A percentile compares a stretch with the other conserved stretches of the same genome.
Evolutionary conservation across 2,888 invertebrate species (phyloP).

Genomic region (Luperina nickerlii): DNA sequence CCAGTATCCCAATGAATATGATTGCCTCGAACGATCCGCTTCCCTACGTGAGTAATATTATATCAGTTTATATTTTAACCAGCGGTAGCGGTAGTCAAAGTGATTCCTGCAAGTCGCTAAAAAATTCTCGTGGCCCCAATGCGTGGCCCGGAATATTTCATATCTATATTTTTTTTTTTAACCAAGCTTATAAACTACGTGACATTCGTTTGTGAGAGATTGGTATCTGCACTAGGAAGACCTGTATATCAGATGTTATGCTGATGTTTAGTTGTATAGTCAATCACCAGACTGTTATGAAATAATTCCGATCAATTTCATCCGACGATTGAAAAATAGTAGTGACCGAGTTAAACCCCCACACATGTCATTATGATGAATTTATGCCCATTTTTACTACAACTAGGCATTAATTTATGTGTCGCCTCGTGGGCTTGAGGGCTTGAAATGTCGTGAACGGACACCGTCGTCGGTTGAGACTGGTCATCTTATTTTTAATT

Average conservation of each 20-base stretch:
- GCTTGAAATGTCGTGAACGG: too few species aligned
- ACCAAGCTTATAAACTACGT: not conserved
- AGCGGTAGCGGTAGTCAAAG: not conserved
- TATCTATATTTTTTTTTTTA: not conserved
- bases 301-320: not conserved
- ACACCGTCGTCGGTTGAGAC: too few species aligned
- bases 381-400: not conserved
- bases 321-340: not conserved
- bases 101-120: not conserved
- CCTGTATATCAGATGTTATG: too few species aligned
- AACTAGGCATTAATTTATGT: too few species aligned
- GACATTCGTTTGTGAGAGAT: not conserved
- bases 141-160: not conserved
- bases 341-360: not conserved
- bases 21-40: slow-evolving; percentile 92
- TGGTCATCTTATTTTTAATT: too few species aligned
- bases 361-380: not conserved
- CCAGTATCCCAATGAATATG: slow-evolving; percentile 95
- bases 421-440: not conserved
- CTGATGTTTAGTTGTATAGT: too few species aligned
- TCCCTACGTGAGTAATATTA: slow-evolving; percentile 91
- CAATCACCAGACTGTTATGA: not conserved
- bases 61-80: not conserved
- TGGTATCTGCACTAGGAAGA: too few species aligned
- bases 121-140: not conserved